Conservation (phyloP, 2,797 vertebrate species). For the Microctenopoma stevenorrisi region DNA sequence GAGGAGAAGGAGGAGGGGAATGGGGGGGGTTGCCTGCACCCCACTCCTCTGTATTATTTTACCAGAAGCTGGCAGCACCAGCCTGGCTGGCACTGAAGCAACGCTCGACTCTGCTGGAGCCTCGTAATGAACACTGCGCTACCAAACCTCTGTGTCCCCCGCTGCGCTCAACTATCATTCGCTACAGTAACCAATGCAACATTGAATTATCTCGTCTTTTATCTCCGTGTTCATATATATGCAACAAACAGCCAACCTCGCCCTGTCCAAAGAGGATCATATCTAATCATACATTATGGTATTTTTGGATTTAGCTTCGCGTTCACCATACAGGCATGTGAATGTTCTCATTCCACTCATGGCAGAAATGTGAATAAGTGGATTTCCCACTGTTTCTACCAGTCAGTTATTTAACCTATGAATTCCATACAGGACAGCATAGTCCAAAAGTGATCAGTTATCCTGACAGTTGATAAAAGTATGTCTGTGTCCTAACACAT, state of each 20-base stretch:
- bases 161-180: neutral
- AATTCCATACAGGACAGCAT: neutral
- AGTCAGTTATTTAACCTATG: neutral
- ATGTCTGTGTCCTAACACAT: conserved; percentile 19
- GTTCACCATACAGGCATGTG: too few species aligned
- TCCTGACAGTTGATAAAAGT: neutral
- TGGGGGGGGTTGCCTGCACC: conserved; percentile 5
- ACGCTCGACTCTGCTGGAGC: conserved; percentile 28
- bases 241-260: neutral
- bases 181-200: neutral
- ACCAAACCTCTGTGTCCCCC: conserved; percentile 33
- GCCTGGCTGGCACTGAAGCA: conserved; percentile 43
- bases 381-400: too few species aligned
- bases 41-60: conserved; percentile 53
- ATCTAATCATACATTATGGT: too few species aligned
- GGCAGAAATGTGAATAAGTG: too few species aligned
- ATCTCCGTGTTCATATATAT: too few species aligned
- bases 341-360: too few species aligned
- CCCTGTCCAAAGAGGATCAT: neutral
- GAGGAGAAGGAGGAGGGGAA: conserved; percentile 15
- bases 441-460: neutral
- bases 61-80: conserved; percentile 50
- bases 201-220: too few species aligned
- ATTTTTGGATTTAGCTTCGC: too few species aligned
- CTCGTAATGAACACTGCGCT: conserved; percentile 16